Conservation (phyloP, 2,888 invertebrate species). For the Zeuzera pyrina region DNA sequence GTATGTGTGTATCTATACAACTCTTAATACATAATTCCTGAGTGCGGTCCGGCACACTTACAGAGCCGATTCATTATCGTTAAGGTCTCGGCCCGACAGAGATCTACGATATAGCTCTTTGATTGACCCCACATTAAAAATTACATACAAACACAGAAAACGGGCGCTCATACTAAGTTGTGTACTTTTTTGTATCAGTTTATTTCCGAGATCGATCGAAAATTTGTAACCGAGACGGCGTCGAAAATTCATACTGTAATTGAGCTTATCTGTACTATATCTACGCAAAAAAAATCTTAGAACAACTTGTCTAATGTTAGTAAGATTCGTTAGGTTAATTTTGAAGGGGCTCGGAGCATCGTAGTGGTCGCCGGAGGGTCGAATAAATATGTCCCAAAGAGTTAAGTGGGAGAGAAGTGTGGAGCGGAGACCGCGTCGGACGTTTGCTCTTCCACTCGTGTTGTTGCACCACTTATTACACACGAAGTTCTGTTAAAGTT, state of each 20-base stretch:
- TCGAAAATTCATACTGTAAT: slow-evolving; percentile 48
- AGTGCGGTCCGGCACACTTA: slow-evolving; percentile 68
- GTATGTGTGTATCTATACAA: too few species aligned
- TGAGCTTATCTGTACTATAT: too few species aligned
- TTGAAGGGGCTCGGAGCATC: slow-evolving; percentile 41
- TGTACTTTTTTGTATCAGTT: slow-evolving; percentile 57
- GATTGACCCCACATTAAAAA: slow-evolving; percentile 74
- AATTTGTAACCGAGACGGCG: slow-evolving; percentile 54
- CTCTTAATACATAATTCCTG: slow-evolving; percentile 66
- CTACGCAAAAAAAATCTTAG: slow-evolving; percentile 40
- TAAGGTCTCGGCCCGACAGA: slow-evolving; percentile 60
- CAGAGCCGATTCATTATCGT: slow-evolving; percentile 68
- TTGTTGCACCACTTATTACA: slow-evolving; percentile 75
- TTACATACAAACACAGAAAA: slow-evolving; percentile 63
- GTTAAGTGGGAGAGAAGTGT: slow-evolving; percentile 70
- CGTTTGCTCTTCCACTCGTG: slow-evolving; percentile 73
- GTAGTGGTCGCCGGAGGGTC: slow-evolving; percentile 69
- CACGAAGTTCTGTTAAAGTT: slow-evolving; percentile 73
- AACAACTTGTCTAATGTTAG: slow-evolving; percentile 43
- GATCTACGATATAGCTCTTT: slow-evolving; percentile 68
- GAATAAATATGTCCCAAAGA: slow-evolving; percentile 74
- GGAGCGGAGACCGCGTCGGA: slow-evolving; percentile 67
- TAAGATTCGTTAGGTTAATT: slow-evolving; percentile 70
- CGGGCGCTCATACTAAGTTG: slow-evolving; percentile 40
- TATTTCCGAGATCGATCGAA: slow-evolving; percentile 53